Conservation (phyloP, 2,797 vertebrate species). For the Monodelphis domestica region DNA sequence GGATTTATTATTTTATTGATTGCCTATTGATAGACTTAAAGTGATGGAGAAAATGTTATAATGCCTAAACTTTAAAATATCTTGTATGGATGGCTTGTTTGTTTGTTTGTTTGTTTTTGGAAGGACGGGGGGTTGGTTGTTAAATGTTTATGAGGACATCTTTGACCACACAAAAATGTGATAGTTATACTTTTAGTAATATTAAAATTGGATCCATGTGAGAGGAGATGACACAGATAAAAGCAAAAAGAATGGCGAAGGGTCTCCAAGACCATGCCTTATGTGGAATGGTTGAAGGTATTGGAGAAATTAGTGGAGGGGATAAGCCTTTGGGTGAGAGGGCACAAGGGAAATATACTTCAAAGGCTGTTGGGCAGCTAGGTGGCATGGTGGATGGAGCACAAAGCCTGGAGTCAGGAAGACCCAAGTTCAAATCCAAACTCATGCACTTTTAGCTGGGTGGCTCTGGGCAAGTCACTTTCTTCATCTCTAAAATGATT, state of each 20-base stretch:
- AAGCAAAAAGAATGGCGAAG: background rate
- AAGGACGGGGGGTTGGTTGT: background rate
- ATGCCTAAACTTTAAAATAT: background rate
- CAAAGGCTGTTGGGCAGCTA: background rate
- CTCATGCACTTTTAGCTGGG: no score
- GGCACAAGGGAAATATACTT: no score
- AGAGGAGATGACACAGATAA: background rate
- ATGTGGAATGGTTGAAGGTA: background rate
- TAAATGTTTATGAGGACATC: background rate
- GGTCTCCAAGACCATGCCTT: background rate
- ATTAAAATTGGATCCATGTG: slow-evolving; percentile 49
- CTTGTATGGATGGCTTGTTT: background rate
- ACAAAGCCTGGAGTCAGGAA: no score
- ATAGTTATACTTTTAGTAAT: slow-evolving; percentile 6
- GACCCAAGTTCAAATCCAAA: no score
- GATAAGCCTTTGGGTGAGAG: background rate
- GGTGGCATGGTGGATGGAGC: no score
- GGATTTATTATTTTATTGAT: background rate
- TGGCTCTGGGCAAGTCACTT: no score
- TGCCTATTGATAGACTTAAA: background rate
- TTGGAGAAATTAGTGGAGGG: background rate
- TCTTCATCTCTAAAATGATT: no score
- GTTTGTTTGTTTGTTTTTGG: no score
- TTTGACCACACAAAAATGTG: background rate
- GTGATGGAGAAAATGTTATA: background rate